These are phyloP conservation scores for Bathynomus jamesi DNA, from an alignment of 1,140 invertebrate species.

Conservation along the genomic window DNA sequence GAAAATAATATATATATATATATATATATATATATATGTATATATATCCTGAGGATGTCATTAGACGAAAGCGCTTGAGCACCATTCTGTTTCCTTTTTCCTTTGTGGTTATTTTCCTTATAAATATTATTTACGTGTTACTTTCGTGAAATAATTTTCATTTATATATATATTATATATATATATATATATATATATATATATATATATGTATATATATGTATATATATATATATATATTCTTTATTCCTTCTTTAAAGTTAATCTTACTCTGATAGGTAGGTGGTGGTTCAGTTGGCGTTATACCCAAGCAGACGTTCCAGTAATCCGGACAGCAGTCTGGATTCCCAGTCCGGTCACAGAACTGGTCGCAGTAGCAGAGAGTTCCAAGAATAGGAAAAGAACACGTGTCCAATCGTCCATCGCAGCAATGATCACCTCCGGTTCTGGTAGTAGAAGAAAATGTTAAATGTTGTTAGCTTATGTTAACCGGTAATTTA, in stretches of 20 bases:
- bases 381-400: conserved; percentile 65
- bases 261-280: neutral
- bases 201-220: conserved; percentile 2
- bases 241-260: neutral
- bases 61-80: too few species aligned
- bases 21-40: neutral
- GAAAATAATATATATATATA: neutral
- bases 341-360: conserved; percentile 56
- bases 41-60: too few species aligned
- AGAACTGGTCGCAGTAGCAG: conserved; percentile 92
- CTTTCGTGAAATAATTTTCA: too few species aligned
- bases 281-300: conserved; percentile 9
- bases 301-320: conserved; percentile 55
- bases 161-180: neutral
- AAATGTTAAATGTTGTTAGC: too few species aligned
- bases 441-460: neutral
- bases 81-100: too few species aligned
- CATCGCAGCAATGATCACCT: conserved; percentile 53
- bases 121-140: too few species aligned
- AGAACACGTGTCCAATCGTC: conserved; percentile 63
- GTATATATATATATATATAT: conserved; percentile 2
- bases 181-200: conserved; percentile 6
- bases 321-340: conserved; percentile 86
- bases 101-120: too few species aligned
- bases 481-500: too few species aligned